A percentile compares a stretch with the other conserved stretches of the same genome.
Conservation (phyloP, 2,113 vertebrate species). For the Sinocyclocheilus maitianheensis region DNA sequence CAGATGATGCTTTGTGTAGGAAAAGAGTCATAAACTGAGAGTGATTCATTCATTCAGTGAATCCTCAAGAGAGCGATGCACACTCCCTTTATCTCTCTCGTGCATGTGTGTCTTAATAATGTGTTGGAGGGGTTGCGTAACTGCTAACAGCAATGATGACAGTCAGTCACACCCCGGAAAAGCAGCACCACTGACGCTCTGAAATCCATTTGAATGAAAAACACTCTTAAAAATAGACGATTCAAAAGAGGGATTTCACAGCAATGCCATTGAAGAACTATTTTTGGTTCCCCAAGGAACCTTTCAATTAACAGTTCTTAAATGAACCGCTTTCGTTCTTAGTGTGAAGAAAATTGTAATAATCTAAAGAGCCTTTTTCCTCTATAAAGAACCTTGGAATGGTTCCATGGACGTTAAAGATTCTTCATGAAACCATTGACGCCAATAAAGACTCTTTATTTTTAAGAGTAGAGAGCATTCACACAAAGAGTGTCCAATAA, state of each 20-base stretch:
- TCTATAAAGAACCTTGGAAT: background rate
- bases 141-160: background rate
- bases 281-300: background rate
- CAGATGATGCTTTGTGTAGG: conserved; percentile 16
- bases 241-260: background rate
- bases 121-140: background rate
- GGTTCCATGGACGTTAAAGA: background rate
- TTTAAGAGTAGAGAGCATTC: background rate
- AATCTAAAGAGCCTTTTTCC: background rate
- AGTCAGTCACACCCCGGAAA: conserved; percentile 15
- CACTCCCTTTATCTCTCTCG: background rate
- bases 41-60: background rate
- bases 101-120: background rate
- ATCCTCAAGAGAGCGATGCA: background rate
- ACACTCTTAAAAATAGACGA: background rate
- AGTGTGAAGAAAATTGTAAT: too few relatives aligned
- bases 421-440: background rate
- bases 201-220: background rate
- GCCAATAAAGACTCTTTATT: background rate
- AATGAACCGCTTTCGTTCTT: background rate
- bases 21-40: background rate
- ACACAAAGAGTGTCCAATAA: background rate
- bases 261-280: background rate
- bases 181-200: background rate
- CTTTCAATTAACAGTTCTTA: background rate